A percentile compares a stretch with the other conserved stretches of the same genome.
phyloP scores from a whole-genome alignment of 2,113 vertebrate genomes.

The Notarius quadriscutis region DNA sequence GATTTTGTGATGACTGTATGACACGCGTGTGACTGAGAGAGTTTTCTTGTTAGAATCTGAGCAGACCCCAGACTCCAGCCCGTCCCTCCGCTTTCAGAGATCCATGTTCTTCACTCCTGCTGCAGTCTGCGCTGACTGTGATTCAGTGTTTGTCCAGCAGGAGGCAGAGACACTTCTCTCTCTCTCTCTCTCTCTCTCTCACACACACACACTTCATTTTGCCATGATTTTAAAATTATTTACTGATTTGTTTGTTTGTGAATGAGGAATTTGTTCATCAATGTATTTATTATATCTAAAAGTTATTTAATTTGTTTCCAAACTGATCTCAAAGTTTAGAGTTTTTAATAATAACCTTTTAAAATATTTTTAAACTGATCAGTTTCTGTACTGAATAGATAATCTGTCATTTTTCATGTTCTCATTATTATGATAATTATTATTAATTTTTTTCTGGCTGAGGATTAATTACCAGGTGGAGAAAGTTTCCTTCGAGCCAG shows the following conservation, averaged over 20 bases:
- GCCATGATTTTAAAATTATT: too few relatives aligned
- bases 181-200: too few relatives aligned
- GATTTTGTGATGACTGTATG: too few relatives aligned
- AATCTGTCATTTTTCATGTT: not conserved
- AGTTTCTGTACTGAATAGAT: not conserved
- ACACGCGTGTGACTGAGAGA: too few relatives aligned
- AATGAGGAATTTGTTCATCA: not conserved
- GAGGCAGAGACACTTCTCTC: not conserved
- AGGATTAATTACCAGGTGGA: slow-evolving; percentile 82
- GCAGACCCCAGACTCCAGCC: too few relatives aligned
- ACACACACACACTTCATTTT: too few relatives aligned
- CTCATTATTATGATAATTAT: not conserved
- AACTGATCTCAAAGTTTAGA: not conserved
- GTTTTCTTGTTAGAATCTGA: too few relatives aligned
- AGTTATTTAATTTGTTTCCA: too few relatives aligned
- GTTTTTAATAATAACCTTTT: not conserved
- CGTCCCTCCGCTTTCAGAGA: too few relatives aligned
- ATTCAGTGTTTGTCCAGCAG: not conserved
- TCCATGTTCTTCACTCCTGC: not conserved
- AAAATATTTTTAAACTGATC: not conserved
- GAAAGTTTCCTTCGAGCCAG: slow-evolving; percentile 82
- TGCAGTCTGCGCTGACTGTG: not conserved
- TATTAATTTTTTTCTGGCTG: not conserved
- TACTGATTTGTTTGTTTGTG: too few relatives aligned
- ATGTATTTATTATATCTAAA: not conserved